phyloP scores from a whole-genome alignment of 64 coral and sea anemone genomes.

The Orbicella faveolata region DNA sequence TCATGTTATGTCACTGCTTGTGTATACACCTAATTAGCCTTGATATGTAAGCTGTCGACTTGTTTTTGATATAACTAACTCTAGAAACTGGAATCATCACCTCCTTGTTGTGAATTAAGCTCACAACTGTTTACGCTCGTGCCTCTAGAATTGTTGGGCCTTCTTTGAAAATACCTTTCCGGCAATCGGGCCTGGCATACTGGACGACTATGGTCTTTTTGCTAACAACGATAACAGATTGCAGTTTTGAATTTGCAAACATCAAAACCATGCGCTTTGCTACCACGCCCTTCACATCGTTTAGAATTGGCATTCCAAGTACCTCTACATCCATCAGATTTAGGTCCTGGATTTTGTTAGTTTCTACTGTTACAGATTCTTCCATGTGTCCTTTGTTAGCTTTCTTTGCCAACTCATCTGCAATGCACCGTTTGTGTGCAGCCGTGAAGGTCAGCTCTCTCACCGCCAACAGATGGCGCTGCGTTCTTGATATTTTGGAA shows the following conservation, averaged over 20 bases:
- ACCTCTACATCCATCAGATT: not conserved
- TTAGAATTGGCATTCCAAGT: not conserved
- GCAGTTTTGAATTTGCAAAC: slow-evolving; percentile 35
- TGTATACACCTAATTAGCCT: too few relatives aligned
- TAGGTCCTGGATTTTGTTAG: slow-evolving; percentile 28
- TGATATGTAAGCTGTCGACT: too few relatives aligned
- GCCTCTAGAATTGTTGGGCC: not conserved
- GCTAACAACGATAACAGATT: slow-evolving; percentile 30
- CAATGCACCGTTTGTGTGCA: slow-evolving; percentile 20
- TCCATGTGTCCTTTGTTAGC: slow-evolving; percentile 32
- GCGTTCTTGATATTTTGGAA: slow-evolving; percentile 35
- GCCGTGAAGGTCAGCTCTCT: slow-evolving; percentile 35
- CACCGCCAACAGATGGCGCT: slow-evolving; percentile 28
- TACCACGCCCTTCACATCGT: slow-evolving; percentile 9
- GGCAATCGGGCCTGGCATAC: slow-evolving; percentile 13
- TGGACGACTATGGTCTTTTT: slow-evolving; percentile 40
- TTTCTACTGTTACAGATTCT: slow-evolving; percentile 2
- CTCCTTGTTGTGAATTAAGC: not conserved
- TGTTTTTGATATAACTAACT: not conserved
- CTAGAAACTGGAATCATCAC: slow-evolving; percentile 27
- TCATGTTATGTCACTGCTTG: too few relatives aligned
- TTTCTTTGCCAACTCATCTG: slow-evolving; percentile 23
- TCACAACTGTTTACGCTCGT: slow-evolving; percentile 6
- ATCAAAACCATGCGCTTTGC: slow-evolving; percentile 13
- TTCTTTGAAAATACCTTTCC: slow-evolving; percentile 12